Evolutionary conservation across 2,888 invertebrate species (phyloP), one percentile per base, ranked within the genome.

Genomic region (Noctua pronuba): DNA sequence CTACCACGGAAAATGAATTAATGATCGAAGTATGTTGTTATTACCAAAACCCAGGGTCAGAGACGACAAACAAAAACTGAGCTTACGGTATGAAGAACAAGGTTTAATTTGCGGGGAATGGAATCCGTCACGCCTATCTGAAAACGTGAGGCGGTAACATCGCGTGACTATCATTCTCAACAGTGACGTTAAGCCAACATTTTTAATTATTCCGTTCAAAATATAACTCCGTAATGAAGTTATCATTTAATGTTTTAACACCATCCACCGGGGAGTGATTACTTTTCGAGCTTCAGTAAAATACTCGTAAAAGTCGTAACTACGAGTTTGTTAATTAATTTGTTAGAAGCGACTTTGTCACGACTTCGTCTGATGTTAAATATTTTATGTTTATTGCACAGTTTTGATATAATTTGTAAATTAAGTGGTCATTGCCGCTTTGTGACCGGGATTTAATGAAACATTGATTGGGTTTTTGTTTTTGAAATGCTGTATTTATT

Each of bases 201-300:
- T 84, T 86, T 88, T 84, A 86, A 87, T 88, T 82, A 88, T 82
- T 84, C 75, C 73, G 86, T 86, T 87, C 87, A 82, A 84, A 86
- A 88, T 77, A 84, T 88, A 86, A 83, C 80, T 78, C 76, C 55
- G 72, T 82, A 88, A 88, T 87, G 82, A 85, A 86, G 87, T 82
- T 86, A 88, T 88, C 88, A 88, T 87, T 84, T 79, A 84, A 86
- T 87, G 74, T 84, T 88, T 77, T 78, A 84, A 79, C 88, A 80
- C 82, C 80, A 79, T 79, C 70, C 75, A 55, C 77, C 74, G 24
- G 79, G 72, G 87, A 79, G 79, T 86, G 85, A 88, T 86, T 85
- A 88, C 79, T 84, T 86, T 84, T 79, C 76, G 38, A 86, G 87
- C 81, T 64, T 69, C 80, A 79, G 78, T 86, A 78, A 83, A 86